A percentile compares a stretch with the other conserved stretches of the same genome.
These are phyloP conservation scores for Cotesia typhae DNA, from an alignment of 1,140 invertebrate genomes.

Conservation along the genomic window DNA sequence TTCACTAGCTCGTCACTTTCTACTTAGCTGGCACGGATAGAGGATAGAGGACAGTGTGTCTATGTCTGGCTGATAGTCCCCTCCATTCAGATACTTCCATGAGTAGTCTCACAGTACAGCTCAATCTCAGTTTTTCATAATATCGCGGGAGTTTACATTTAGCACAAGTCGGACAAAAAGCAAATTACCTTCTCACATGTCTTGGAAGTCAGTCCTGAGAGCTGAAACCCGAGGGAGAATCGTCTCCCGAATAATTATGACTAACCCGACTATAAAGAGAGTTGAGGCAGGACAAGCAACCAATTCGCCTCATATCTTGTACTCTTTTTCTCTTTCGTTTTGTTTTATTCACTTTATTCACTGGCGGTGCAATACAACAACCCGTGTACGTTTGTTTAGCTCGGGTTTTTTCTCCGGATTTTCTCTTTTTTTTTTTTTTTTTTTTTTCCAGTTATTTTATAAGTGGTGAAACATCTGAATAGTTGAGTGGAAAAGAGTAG, in stretches of 20 bases:
- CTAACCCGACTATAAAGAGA: neutral
- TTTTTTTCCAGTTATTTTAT: too few relatives aligned
- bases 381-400: too few relatives aligned
- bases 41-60: neutral
- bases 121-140: conserved; percentile 8
- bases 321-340: neutral
- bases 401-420: too few relatives aligned
- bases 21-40: neutral
- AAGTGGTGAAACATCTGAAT: conserved; percentile 18
- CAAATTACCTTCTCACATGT: too few relatives aligned
- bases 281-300: conserved; percentile 10
- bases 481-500: conserved; percentile 13
- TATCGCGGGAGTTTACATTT: neutral
- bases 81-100: neutral
- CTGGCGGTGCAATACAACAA: too few relatives aligned
- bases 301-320: neutral
- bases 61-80: neutral
- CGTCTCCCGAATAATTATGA: conserved; percentile 7
- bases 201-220: too few relatives aligned
- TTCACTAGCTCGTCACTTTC: conserved; percentile 24
- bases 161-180: neutral
- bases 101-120: neutral
- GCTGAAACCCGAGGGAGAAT: too few relatives aligned
- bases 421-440: too few relatives aligned
- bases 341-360: too few relatives aligned